Base-by-base conservation (phyloP, 2,113 vertebrate genomes). In the Gopherus evgoodei region DNA sequence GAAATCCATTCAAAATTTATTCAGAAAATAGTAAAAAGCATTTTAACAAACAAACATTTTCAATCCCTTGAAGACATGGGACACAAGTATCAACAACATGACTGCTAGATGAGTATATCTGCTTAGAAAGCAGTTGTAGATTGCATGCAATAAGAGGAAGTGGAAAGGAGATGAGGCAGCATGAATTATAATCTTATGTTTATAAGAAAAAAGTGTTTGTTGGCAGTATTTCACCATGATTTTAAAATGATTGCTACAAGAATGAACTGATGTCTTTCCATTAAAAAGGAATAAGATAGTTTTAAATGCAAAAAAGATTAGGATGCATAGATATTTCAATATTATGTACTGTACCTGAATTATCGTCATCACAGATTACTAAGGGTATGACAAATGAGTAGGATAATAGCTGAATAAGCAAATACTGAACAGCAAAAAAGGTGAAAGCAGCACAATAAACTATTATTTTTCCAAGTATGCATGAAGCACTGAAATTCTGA, bases 1-100 rank as follows among this genome's bases (percentile, higher is more conserved):
- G 84, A 92, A 96, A 96, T 91, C 87, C 92, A 95, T 95, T 96
- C 91, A 97, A 91, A 92, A 90, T 90, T 53, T 88, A 92, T 83
- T 94, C 88, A 86, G 44, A 94, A 91, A 96, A 89, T 16, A 95
- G 57, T 81, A 86, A 75, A 90, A 17, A 89, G 79, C 78, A 50
- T 87, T 95, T 90, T 69, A 92, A 88, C 80, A 59, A 94, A 31
- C 38, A 57, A 78, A 94, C 29, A 86, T 95, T 95, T 96, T 69
- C 42, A 95, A 87, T 93, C 25, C 4, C 87, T 95, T 83, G 84
- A 91, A 84, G 90, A 89, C 96, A 88, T 42, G 88, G 7, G 29
- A 69, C 65, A 86, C 79, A 62, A 53, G 53, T n/a, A 93, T 91
- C 38, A 90, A 80, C 89, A 31, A 14, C 79, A 95, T 96, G 50